Conservation (phyloP, 1,140 invertebrate genomes). For the Metaphire vulgaris region DNA sequence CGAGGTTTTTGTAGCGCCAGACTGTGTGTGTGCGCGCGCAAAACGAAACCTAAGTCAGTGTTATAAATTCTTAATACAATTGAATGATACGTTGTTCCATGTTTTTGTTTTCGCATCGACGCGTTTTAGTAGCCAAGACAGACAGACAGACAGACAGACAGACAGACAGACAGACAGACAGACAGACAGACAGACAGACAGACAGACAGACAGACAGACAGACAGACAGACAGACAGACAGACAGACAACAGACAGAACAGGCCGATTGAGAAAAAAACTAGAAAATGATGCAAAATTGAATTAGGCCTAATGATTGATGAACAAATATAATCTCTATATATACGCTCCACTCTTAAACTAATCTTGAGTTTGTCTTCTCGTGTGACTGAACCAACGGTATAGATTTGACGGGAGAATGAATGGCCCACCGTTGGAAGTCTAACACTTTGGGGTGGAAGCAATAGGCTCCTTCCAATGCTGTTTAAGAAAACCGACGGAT, state of each 20-base stretch:
- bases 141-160: not conserved
- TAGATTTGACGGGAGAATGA: not conserved
- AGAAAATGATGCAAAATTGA: not conserved
- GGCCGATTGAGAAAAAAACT: not conserved
- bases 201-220: not conserved
- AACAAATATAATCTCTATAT: not conserved
- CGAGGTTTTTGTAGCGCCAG: no score
- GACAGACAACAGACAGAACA: not conserved
- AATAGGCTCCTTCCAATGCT: no score
- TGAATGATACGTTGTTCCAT: no score
- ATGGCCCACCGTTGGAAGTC: no score
- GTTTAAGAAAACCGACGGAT: no score
- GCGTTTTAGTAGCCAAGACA: no score
- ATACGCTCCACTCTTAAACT: not conserved
- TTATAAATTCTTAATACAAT: no score
- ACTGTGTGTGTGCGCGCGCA: no score
- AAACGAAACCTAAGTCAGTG: no score
- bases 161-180: not conserved
- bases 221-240: constrained; percentile 1
- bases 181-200: not conserved
- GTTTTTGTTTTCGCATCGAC: no score
- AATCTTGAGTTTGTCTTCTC: no score
- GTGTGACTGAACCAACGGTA: not conserved
- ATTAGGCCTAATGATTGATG: not conserved
- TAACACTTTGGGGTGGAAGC: no score